Evolutionary conservation across 2,797 vertebrate species (phyloP), one percentile per base, ranked within the genome.

Genomic region (Scleropages formosus): DNA sequence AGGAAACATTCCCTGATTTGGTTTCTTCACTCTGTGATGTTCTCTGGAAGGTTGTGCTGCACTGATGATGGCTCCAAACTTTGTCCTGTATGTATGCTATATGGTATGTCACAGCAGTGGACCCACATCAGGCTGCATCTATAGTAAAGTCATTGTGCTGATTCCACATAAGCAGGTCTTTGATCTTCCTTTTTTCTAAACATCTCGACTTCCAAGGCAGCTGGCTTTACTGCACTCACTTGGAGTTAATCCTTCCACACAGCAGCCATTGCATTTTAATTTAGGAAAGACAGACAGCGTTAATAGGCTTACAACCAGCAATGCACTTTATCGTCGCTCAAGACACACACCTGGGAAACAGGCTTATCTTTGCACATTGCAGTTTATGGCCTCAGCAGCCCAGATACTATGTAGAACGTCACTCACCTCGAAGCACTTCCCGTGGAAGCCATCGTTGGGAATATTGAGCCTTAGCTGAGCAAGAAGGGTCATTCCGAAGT

Each of bases 301-400:
- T 83, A 83, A 83, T 74, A 81, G 81, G 82, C 61, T 87, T 84
- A 81, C 81, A 77, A 88, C 84, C 85, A 82, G 79, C 24, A 39
- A 65, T 80, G 74, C 64, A 78, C 67, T 63, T 60, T 73, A 82
- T 78, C 70, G 79, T 74, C 12, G 75, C 78, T 82, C 78, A 73
- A 26, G 74, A 22, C 26, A 16, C 59, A 51, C 31, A 66, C 80
- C 73, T 64, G 73, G 70, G 72, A 84, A 63, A 1, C 16, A 27
- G 74, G 10, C 84, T 80, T 63, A 78, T 67, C 78, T 72, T 65
- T n/a, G 22, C 13, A 65, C 59, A 72, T 79, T 59, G 16, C 68
- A 68, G 31, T 56, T 63, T 67, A 13, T 6, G n/a, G 26, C 46
- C 72, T 80, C 73, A 72, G 72, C 60, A 76, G 75, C 75, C 81